Percentiles rank a stretch among this genome's conserved stretches.
Conservation (phyloP, 2,797 vertebrate species). For the Sylvia borin region DNA sequence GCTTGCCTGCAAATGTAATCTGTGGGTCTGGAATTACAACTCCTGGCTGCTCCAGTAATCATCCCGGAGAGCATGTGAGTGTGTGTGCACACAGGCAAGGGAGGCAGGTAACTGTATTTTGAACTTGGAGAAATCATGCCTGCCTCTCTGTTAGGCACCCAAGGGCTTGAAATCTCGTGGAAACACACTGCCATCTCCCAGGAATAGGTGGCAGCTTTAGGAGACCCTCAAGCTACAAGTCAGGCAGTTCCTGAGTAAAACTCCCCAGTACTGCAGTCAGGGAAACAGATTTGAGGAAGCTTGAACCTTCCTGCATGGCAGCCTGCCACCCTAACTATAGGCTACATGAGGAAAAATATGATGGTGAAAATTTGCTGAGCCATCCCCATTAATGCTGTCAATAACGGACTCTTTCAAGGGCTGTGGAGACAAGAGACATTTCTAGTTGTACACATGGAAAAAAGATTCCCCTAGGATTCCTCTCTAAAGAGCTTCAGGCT, state of each 20-base stretch:
- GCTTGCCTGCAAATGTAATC: conserved; percentile 65
- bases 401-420: neutral
- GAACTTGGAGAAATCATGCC: neutral
- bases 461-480: neutral
- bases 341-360: neutral
- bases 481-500: neutral
- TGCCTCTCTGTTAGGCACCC: conserved; percentile 12
- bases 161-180: neutral
- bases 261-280: neutral
- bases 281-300: neutral
- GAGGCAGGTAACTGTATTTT: neutral
- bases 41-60: conserved; percentile 47
- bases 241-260: neutral
- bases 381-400: neutral
- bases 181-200: conserved; percentile 7
- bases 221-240: neutral
- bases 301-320: neutral
- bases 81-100: fast-evolving
- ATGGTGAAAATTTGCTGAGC: neutral
- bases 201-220: neutral
- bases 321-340: neutral
- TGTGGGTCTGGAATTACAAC: conserved; percentile 70
- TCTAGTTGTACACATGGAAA: neutral
- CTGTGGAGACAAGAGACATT: neutral
- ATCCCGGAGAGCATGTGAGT: neutral